Evolutionary conservation across 1,140 invertebrate species (phyloP).

Genomic region (Globodera rostochiensis): DNA sequence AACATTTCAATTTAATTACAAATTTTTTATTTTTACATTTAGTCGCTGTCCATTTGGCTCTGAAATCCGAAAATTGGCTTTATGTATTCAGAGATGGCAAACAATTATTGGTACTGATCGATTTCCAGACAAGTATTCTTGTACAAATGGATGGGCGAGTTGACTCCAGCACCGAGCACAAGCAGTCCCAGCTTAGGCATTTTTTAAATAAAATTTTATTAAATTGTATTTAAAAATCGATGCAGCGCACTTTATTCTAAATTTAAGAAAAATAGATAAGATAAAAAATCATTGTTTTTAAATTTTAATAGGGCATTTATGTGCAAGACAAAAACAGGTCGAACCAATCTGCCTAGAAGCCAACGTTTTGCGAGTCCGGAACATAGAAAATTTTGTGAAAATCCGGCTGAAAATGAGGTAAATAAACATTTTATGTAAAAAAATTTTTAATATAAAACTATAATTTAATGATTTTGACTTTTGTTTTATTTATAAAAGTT

Average conservation of each 20-base stretch:
- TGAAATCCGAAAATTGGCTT: slow-evolving; percentile 1
- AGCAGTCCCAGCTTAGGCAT: background rate
- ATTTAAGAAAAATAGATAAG: too few relatives aligned
- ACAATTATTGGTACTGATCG: background rate
- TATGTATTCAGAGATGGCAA: background rate
- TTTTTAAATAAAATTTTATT: too few relatives aligned
- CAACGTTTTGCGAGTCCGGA: background rate
- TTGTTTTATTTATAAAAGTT: too few relatives aligned
- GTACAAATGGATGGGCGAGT: background rate
- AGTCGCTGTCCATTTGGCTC: background rate
- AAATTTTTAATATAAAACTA: background rate
- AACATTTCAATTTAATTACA: too few relatives aligned
- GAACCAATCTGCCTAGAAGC: background rate
- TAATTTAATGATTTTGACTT: too few relatives aligned
- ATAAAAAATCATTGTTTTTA: too few relatives aligned
- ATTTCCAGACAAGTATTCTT: background rate
- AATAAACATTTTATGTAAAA: background rate
- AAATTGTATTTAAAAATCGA: too few relatives aligned
- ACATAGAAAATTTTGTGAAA: background rate
- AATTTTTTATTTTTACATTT: background rate
- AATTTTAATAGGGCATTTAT: background rate
- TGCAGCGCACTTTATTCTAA: too few relatives aligned
- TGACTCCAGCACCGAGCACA: background rate
- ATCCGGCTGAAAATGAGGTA: background rate
- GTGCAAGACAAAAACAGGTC: background rate